Percentiles rank a stretch among this genome's conserved stretches.
Evolutionary conservation across 2,113 vertebrate genomes (phyloP).

Genomic region (Meriones unguiculatus): DNA sequence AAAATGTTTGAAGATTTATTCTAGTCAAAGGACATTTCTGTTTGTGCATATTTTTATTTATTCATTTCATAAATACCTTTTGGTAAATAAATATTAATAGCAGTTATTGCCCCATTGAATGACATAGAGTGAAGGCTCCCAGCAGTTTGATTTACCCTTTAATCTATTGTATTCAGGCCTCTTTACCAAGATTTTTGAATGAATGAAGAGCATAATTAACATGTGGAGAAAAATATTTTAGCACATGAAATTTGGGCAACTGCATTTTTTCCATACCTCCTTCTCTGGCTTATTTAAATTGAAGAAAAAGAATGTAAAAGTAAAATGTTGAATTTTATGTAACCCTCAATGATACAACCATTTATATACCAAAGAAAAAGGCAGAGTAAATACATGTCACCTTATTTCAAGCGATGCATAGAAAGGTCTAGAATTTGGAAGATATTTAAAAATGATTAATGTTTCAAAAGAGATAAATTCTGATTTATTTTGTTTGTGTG

Average conservation of each 20-base stretch:
- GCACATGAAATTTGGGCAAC: neutral
- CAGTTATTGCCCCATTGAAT: neutral
- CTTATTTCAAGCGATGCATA: neutral
- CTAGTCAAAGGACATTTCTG: conserved; percentile 3
- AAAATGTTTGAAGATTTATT: neutral
- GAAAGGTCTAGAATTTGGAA: neutral
- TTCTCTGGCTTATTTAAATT: neutral
- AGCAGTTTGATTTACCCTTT: neutral
- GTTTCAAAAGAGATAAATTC: neutral
- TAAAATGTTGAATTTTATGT: neutral
- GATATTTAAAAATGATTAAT: neutral
- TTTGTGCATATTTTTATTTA: neutral
- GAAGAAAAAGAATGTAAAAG: neutral
- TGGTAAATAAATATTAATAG: neutral
- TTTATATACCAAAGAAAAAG: neutral
- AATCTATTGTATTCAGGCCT: neutral
- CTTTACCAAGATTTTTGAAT: neutral
- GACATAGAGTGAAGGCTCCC: neutral
- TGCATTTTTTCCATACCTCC: neutral
- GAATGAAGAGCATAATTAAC: neutral
- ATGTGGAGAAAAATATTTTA: neutral
- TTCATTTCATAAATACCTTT: neutral
- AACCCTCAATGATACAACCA: neutral
- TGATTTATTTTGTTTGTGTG: neutral
- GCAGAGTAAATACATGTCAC: neutral